Evolutionary conservation across 2,113 vertebrate genomes (phyloP).

Genomic region (Oryzias celebensis): DNA sequence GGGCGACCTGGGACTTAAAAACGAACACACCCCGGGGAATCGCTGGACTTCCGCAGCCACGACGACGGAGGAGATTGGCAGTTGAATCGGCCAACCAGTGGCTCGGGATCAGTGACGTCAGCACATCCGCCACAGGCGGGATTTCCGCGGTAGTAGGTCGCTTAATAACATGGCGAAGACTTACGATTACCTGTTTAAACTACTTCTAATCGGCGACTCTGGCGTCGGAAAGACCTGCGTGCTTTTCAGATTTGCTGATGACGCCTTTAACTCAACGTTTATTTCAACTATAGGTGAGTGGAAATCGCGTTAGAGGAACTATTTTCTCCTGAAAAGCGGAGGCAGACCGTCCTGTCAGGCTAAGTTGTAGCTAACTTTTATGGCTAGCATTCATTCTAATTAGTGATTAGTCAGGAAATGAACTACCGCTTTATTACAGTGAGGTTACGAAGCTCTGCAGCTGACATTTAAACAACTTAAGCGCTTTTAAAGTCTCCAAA

Average conservation of each 20-base stretch:
- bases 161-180: constrained; percentile 90
- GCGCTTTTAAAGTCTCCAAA: neutral
- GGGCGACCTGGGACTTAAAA: constrained; percentile 14
- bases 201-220: constrained; percentile 96
- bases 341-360: constrained; percentile 67
- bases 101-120: constrained; percentile 33
- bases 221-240: constrained; percentile 97
- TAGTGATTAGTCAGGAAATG: constrained; percentile 54
- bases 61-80: constrained; percentile 57
- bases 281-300: constrained; percentile 94
- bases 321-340: constrained; percentile 18
- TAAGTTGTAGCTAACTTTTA: constrained; percentile 61
- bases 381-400: constrained; percentile 42
- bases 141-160: constrained; percentile 74
- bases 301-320: neutral
- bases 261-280: constrained; percentile 97
- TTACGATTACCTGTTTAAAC: constrained; percentile 98
- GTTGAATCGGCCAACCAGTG: constrained; percentile 34
- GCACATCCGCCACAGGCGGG: constrained; percentile 63
- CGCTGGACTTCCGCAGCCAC: constrained; percentile 52
- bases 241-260: constrained; percentile 95
- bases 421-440: constrained; percentile 14
- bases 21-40: constrained; percentile 3
- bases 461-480: neutral
- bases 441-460: neutral